phyloP scores from a whole-genome alignment of 2,113 vertebrate species.

The Eubucco bourcierii region DNA sequence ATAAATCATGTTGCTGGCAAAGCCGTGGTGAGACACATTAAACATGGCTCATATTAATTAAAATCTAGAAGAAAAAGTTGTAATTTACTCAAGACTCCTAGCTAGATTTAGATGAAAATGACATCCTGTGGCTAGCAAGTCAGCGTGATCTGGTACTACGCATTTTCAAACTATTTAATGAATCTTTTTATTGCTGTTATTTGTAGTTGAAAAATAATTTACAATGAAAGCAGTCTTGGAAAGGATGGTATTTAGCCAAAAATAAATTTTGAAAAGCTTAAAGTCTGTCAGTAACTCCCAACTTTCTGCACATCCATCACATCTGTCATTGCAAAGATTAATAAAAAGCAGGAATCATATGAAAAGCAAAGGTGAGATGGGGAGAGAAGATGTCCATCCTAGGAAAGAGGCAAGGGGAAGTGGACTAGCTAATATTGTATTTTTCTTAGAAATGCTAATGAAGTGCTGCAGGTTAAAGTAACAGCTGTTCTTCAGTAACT shows the following conservation, averaged over 20 bases:
- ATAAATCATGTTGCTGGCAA: neutral
- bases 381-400: neutral
- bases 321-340: neutral
- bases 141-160: neutral
- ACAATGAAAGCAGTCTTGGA: neutral
- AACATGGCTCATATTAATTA: neutral
- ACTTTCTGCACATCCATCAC: neutral
- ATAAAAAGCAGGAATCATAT: neutral
- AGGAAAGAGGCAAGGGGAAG: neutral
- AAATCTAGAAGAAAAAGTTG: neutral
- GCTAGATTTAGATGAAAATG: neutral
- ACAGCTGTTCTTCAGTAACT: neutral
- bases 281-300: neutral
- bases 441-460: neutral
- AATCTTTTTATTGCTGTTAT: slow-evolving; percentile 1
- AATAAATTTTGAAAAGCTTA: neutral
- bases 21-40: neutral
- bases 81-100: slow-evolving; percentile 12
- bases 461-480: neutral
- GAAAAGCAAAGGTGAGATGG: neutral
- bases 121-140: neutral
- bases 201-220: slow-evolving; percentile 1
- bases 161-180: neutral
- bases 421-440: neutral
- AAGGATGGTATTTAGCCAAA: neutral